These are phyloP conservation scores for Dascyllus trimaculatus DNA, from an alignment of 2,113 vertebrate species.

Conservation along the genomic window DNA sequence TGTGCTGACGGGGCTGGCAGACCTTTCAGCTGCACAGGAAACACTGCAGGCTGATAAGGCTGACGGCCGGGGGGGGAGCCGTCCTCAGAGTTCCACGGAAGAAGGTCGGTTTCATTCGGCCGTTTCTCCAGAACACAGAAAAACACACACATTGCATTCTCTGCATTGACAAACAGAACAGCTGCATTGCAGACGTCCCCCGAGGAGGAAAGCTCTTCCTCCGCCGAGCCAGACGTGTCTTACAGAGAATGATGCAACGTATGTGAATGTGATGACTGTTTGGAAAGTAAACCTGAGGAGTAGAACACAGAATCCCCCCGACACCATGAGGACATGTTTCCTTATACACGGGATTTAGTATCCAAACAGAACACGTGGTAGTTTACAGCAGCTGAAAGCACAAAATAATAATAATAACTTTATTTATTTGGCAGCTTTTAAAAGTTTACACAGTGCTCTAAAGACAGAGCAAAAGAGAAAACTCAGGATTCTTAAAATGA, in stretches of 20 bases:
- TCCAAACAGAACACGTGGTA: not conserved
- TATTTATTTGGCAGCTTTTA: no score
- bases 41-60: not conserved
- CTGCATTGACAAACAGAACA: not conserved
- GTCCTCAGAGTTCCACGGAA: slow-evolving; percentile 15
- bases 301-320: not conserved
- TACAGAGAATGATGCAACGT: not conserved
- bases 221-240: not conserved
- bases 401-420: no score
- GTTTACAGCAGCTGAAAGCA: not conserved
- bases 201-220: not conserved
- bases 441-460: no score
- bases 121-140: slow-evolving; percentile 7
- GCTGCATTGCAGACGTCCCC: slow-evolving; percentile 4
- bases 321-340: not conserved
- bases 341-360: not conserved
- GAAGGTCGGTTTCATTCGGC: not conserved
- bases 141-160: not conserved
- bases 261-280: not conserved
- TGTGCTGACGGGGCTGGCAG: no score
- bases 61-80: not conserved
- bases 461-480: no score
- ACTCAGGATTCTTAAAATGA: no score
- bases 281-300: slow-evolving; percentile 19
- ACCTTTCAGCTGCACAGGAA: slow-evolving; percentile 1